phyloP scores from a whole-genome alignment of 1,140 invertebrate species.

The Gonioctena quinquepunctata region DNA sequence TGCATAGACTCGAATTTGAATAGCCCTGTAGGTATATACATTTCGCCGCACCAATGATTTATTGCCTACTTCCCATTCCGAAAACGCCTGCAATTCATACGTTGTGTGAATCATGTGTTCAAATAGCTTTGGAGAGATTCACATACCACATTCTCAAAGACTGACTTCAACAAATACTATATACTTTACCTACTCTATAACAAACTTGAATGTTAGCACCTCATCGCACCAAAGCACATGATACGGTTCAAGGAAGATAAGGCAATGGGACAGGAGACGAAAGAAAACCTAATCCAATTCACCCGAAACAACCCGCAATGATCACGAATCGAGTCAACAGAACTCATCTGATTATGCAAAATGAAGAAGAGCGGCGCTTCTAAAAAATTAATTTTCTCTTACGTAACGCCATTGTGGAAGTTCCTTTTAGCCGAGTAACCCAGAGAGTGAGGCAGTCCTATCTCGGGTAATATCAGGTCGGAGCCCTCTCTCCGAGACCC shows the following conservation, averaged over 20 bases:
- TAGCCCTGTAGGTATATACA: too few relatives aligned
- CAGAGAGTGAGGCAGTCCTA: slow-evolving; percentile 6
- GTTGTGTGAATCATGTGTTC: too few relatives aligned
- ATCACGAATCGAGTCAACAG: neutral
- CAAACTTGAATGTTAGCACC: too few relatives aligned
- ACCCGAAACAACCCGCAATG: neutral
- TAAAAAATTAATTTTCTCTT: slow-evolving; percentile 8
- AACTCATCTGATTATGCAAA: slow-evolving; percentile 8
- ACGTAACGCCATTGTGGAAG: neutral
- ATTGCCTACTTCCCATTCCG: too few relatives aligned
- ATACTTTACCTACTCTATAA: too few relatives aligned
- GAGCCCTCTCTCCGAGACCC: neutral
- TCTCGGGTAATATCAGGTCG: slow-evolving; percentile 2
- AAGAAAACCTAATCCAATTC: neutral
- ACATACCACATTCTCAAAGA: too few relatives aligned
- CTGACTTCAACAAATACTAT: too few relatives aligned
- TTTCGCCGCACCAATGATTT: too few relatives aligned
- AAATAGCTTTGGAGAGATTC: too few relatives aligned
- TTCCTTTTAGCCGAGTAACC: slow-evolving; percentile 2
- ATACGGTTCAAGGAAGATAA: neutral
- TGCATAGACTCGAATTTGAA: too few relatives aligned
- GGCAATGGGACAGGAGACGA: neutral
- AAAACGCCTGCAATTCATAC: too few relatives aligned
- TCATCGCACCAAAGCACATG: neutral
- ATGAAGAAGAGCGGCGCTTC: neutral